phyloP scores from a whole-genome alignment of 2,113 vertebrate genomes.

The Oriolus oriolus region DNA sequence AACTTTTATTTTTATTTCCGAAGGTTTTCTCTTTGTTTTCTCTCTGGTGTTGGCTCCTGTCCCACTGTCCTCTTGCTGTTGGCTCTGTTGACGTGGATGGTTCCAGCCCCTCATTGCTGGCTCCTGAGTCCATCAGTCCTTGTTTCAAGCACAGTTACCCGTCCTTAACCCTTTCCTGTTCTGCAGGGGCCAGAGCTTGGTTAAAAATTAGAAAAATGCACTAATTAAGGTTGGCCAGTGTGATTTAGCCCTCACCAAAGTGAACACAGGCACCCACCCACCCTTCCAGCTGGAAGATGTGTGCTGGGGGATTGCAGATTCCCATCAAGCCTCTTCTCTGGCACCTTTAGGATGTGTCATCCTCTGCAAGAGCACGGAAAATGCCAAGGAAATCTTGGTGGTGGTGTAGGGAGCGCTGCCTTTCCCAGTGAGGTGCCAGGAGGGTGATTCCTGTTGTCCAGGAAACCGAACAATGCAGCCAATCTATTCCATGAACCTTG shows the following conservation, averaged over 20 bases:
- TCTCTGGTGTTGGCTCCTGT: not conserved
- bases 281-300: not conserved
- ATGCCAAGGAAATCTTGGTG: no score
- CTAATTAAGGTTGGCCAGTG: not conserved
- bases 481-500: not conserved
- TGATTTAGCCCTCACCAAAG: not conserved
- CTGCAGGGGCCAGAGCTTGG: not conserved
- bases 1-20: not conserved
- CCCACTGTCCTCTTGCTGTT: accelerated
- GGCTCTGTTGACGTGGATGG: accelerated
- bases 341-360: accelerated
- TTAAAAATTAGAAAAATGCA: not conserved
- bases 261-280: accelerated
- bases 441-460: not conserved
- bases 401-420: not conserved
- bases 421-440: not conserved
- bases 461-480: not conserved
- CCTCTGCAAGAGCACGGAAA: not conserved
- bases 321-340: not conserved
- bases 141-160: accelerated
- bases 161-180: accelerated
- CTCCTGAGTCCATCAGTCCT: accelerated
- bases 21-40: not conserved
- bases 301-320: not conserved
- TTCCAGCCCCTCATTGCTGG: not conserved